phyloP scores from a whole-genome alignment of 2,888 invertebrate genomes.

The Oscheius sp. region DNA sequence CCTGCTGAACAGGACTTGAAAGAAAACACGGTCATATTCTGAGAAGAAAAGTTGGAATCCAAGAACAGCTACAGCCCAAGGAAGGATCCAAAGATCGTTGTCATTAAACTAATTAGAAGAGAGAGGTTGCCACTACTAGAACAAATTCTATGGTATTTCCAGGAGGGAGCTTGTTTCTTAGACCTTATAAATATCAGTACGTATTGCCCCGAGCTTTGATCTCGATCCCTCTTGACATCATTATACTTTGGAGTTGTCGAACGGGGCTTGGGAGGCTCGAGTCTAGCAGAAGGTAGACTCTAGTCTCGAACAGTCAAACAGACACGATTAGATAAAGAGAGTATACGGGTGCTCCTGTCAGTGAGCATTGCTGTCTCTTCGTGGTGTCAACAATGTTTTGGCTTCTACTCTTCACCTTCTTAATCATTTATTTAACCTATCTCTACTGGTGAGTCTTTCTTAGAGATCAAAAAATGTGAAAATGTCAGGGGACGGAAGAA shows the following conservation, averaged over 20 bases:
- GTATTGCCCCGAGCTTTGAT: background rate
- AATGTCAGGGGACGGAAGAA: conserved; percentile 17
- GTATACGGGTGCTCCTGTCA: background rate
- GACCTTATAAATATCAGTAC: background rate
- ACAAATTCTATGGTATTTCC: conserved; percentile 6
- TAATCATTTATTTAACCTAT: conserved; percentile 20
- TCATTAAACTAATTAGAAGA: conserved; percentile 20
- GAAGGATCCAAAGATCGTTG: conserved; percentile 10
- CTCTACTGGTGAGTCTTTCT: conserved; percentile 16
- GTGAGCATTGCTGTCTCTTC: background rate
- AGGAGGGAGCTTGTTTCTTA: background rate
- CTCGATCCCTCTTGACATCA: background rate
- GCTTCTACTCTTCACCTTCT: background rate
- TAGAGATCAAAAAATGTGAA: background rate
- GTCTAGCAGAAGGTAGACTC: conserved; percentile 15
- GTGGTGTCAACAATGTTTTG: conserved; percentile 5
- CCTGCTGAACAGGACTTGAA: too few relatives aligned
- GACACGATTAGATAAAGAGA: conserved; percentile 22
- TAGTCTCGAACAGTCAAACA: background rate
- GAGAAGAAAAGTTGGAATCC: too few relatives aligned
- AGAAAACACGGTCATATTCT: too few relatives aligned
- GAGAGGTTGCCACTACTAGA: conserved; percentile 2
- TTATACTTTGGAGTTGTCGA: background rate
- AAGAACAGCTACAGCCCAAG: too few relatives aligned
- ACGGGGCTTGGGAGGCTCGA: background rate